Evolutionary conservation across 2,797 vertebrate genomes (phyloP), one percentile per base, ranked within the genome.

Genomic region (Brachyrhaphis roseni): DNA sequence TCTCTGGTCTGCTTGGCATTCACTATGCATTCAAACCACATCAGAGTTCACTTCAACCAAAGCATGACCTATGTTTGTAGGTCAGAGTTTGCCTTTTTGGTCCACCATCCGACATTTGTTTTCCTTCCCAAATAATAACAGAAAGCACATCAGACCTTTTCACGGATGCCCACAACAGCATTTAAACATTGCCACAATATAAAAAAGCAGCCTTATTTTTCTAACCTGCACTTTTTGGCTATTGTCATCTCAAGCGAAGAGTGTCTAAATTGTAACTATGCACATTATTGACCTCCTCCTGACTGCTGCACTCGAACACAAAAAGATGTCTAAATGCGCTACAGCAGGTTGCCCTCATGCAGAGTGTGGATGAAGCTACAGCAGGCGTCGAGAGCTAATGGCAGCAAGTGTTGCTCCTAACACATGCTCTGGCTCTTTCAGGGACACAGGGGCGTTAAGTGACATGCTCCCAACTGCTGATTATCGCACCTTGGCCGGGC

Each of bases 261-360:
- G 88, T 90, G 91, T 84, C 80, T 93, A 92, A 94, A 93, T 84
- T 88, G 77, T 89, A 94, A 95, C 95, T 94, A 93, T 85, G 84
- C 83, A 84, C 87, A 90, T 93, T 90, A 91, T 94, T 90, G 89
- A 89, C 84, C 88, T 71, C 68, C 90, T 89, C 57, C 89, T 90
- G 91, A 89, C 90, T 91, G 91, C 91, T 86, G 82, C 85, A 91
- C 90, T 92, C 75, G 46, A 93, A 87, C 89, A 89, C 77, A 92
- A 90, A 91, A 93, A 92, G 87, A 91, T 87, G 81, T 80, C 88
- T 89, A 79, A 91, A 93, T 89, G 87, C 83, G 81, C 82, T 90
- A 81, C 88, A 91, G 49, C 89, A 79, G 84, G 88, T 84, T 88
- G 87, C 90, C 87, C 85, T 92, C 82, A 87, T 90, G 90, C 80